Evolutionary conservation across 2,113 vertebrate species (phyloP), one percentile per base, ranked within the genome.

Genomic region (Melanerpes formicivorus): DNA sequence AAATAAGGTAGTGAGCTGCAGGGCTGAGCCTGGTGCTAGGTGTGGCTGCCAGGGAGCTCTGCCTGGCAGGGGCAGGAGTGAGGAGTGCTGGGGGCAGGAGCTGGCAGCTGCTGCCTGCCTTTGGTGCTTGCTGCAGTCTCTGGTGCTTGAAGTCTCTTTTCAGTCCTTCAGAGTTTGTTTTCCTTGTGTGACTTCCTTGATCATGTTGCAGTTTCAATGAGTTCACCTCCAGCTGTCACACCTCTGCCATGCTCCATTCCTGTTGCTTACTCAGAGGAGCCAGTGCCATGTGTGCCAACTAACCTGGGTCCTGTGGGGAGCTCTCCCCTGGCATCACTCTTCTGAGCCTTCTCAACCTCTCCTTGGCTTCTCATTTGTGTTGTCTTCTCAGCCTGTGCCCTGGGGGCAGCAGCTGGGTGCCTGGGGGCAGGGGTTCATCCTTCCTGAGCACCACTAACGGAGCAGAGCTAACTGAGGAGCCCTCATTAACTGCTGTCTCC

Each of bases 1-100:
- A 97, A 99, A 99, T 97, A 99, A 99, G 99, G 99, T 99, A 99
- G 98, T 96, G 95, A 44, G 46, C 64, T 84, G 82, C 7, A 34
- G 4, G 44, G 55, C 74, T 78, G 50, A 81, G 37, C 54, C 75
- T 64, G 5, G 67, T 40, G 65, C 46, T 60, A 75, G 16, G 3
- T 40, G 59, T 79, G 59, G 71, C 5, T 18, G 90, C 73, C 15
- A 48, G 7, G 82, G 90, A 77, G 32, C 34, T 81, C 19, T 80
- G 71, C 70, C 71, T 93, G 80, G 87, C 76, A 91, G 55, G 32
- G 52, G 32, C 52, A 46, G 64, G 22, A 64, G 87, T 55, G 48
- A 90, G 78, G 32, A 84, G 72, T 30, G 7, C 15, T 55, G 26
- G 26, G 14, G 12, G 26, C 54, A 55, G 54, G 13, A 55, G 60